phyloP scores from a whole-genome alignment of 2,797 vertebrate species.

The Falco concolor region DNA sequence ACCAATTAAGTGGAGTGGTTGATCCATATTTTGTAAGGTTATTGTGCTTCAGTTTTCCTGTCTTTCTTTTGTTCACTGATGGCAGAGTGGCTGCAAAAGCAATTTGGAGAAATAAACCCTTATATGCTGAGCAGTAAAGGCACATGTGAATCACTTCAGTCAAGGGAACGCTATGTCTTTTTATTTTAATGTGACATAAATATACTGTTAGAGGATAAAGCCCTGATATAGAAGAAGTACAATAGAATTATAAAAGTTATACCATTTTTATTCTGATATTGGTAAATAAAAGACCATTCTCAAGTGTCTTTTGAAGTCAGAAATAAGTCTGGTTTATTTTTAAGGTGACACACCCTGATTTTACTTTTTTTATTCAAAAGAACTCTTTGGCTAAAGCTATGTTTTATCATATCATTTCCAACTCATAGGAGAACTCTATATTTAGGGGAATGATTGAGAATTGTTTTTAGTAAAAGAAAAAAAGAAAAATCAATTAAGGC shows the following conservation, averaged over 20 bases:
- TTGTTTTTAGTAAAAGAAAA: neutral
- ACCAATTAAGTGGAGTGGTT: constrained; percentile 48
- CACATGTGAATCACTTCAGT: neutral
- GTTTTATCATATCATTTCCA: neutral
- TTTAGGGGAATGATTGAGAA: neutral
- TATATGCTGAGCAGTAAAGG: neutral
- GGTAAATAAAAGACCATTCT: neutral
- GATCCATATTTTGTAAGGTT: constrained; percentile 32
- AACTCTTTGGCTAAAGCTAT: neutral
- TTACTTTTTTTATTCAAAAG: neutral
- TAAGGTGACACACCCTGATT: neutral
- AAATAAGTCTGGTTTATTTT: neutral
- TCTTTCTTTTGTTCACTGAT: neutral
- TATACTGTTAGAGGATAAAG: neutral
- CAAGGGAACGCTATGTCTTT: neutral
- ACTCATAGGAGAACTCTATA: neutral
- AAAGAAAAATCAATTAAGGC: neutral
- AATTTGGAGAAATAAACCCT: constrained; percentile 8
- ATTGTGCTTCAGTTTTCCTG: neutral
- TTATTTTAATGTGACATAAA: neutral
- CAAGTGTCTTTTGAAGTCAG: neutral
- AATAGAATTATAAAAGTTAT: neutral
- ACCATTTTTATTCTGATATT: neutral
- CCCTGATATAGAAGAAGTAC: neutral
- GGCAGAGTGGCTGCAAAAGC: constrained; percentile 6